Evolutionary conservation across 1,140 invertebrate genomes (phyloP), one percentile per base, ranked within the genome.

Genomic region (Acromyrmex heyeri): DNA sequence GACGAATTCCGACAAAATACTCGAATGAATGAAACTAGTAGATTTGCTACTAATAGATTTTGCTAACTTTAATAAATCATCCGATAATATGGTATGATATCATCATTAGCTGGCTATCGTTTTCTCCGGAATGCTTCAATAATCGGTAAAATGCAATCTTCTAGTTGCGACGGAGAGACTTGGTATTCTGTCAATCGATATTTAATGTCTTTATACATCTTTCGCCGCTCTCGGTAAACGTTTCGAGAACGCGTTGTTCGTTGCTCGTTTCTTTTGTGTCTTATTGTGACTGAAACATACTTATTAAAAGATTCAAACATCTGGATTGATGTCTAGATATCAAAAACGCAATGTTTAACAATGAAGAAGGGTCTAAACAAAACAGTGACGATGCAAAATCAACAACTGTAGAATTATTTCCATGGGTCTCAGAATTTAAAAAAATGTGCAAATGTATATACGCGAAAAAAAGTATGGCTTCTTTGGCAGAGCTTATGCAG

Each of bases 391-490:
- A 82, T 48, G 57, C 86, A 61, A 92, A 91, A 65, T 88, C 82
- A 69, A 85, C 86, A 24, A 87, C 88, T 61, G 65, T 79, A 76
- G 91, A 93, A 44, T 86, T 93, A 87, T 93, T 93, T 86, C 92
- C 92, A 64, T 93, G 92, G 92, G 76, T 93, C 24, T 69, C 83
- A 77, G 89, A 92, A 57, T 93, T 93, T 87, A 88, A 81, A 57
- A 86, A 90, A 87, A 92, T 90, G 87, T 93, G 89, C 62, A 89
- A 78, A 44, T 77, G 70, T 59, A 73, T 91, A 67, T 53, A 91
- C 24, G 64, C 61, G 24, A 79, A 90, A 16, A 87, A 79, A 65
- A 93, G 75, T 90, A 91, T 93, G 79, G 59, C 88, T 85, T 90
- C 91, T 73, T 87, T 93, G 86, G 88, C 86, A 79, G 76, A 87